Percentiles rank a stretch among this genome's conserved stretches.
Evolutionary conservation across 2,113 vertebrate species (phyloP).

Genomic region (Dromaius novaehollandiae): DNA sequence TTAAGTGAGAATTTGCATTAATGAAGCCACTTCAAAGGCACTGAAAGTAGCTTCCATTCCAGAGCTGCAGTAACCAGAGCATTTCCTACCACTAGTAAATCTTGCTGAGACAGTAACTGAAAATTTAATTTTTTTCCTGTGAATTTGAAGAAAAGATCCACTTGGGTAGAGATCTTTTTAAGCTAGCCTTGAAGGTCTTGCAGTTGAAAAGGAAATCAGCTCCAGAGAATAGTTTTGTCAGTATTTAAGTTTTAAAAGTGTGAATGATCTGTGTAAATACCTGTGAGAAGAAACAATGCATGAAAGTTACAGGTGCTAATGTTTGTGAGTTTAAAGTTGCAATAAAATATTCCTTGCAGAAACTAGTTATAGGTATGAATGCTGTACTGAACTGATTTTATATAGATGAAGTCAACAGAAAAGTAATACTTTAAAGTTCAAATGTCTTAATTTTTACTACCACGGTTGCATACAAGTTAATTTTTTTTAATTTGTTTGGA

Average conservation of each 20-base stretch:
- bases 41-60: background rate
- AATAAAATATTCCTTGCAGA: background rate
- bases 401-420: conserved; percentile 1
- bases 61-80: background rate
- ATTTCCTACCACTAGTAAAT: background rate
- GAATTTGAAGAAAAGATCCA: background rate
- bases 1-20: background rate
- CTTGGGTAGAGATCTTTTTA: background rate
- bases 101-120: background rate
- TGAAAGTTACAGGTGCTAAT: background rate
- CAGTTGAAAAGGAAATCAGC: background rate
- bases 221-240: background rate
- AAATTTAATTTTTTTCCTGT: background rate
- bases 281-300: background rate
- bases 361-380: background rate
- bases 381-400: background rate
- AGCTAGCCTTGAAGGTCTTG: background rate
- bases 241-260: background rate
- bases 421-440: background rate
- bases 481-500: background rate
- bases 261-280: background rate
- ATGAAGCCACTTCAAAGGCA: background rate
- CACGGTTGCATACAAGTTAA: background rate
- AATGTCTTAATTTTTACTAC: background rate
- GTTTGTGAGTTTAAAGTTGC: background rate